phyloP scores from a whole-genome alignment of 2,797 vertebrate species.

The Gymnodraco acuticeps region DNA sequence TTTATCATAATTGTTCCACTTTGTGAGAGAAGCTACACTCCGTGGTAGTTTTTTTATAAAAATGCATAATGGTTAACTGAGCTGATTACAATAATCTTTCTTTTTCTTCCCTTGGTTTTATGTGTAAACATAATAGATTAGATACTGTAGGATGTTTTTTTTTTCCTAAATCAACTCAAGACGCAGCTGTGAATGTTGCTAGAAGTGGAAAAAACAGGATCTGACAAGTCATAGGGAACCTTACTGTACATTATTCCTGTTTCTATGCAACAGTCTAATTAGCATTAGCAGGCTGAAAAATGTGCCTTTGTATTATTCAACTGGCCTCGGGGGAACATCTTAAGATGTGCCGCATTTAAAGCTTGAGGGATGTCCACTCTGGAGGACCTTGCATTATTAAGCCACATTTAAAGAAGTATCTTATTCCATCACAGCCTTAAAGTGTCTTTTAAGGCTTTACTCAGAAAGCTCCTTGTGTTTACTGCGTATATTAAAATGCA shows the following conservation, averaged over 20 bases:
- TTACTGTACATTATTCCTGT: conserved; percentile 70
- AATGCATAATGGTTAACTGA: conserved; percentile 13
- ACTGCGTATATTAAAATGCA: conserved; percentile 68
- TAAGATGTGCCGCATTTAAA: conserved; percentile 65
- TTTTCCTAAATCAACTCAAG: conserved; percentile 26
- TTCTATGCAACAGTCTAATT: conserved; percentile 75
- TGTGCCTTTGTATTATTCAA: conserved; percentile 75
- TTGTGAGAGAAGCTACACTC: conserved; percentile 13
- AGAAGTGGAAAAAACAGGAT: conserved; percentile 44
- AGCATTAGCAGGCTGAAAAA: conserved; percentile 73
- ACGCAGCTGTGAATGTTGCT: conserved; percentile 29
- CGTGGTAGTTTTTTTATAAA: background rate
- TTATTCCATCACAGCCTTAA: conserved; percentile 47
- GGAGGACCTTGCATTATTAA: conserved; percentile 53
- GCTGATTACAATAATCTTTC: conserved; percentile 22
- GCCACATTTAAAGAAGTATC: conserved; percentile 49
- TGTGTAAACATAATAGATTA: background rate
- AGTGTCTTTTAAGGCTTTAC: conserved; percentile 35
- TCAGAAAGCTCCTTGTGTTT: conserved; percentile 41
- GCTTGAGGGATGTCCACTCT: conserved; percentile 55
- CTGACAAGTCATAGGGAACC: conserved; percentile 54
- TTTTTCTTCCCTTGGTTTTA: background rate
- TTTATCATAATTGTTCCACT: background rate
- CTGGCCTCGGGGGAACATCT: conserved; percentile 58
- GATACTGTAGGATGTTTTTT: conserved; percentile 31